Evolutionary conservation across 2,797 vertebrate species (phyloP).

Genomic region (Falco columbarius): DNA sequence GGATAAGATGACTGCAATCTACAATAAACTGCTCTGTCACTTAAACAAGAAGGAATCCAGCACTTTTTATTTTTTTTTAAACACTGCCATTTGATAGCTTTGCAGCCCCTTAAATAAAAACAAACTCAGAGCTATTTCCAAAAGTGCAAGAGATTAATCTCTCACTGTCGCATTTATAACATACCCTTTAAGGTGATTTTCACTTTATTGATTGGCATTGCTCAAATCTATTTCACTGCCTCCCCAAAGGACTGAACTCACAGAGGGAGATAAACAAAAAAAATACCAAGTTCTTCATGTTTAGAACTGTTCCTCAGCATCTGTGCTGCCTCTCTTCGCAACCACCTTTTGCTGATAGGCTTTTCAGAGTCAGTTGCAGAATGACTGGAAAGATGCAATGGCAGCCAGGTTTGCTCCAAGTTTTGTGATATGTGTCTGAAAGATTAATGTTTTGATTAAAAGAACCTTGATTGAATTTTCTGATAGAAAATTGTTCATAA

Average conservation of each 20-base stretch:
- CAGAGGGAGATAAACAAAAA: constrained; percentile 60
- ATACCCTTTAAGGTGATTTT: constrained; percentile 58
- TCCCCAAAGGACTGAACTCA: constrained; percentile 53
- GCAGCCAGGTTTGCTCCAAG: constrained; percentile 29
- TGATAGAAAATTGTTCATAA: constrained; percentile 71
- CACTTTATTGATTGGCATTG: constrained; percentile 61
- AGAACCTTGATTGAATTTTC: constrained; percentile 73
- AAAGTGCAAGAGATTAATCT: neutral
- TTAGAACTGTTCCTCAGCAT: constrained; percentile 61
- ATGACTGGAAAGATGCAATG: neutral
- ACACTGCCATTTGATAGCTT: neutral
- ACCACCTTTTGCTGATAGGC: constrained; percentile 31
- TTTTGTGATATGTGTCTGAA: constrained; percentile 65
- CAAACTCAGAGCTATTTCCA: neutral
- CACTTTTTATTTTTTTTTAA: neutral
- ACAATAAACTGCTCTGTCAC: neutral
- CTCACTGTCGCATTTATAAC: constrained; percentile 35
- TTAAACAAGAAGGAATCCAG: neutral
- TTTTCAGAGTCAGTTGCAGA: constrained; percentile 36
- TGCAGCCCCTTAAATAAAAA: neutral
- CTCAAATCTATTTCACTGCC: constrained; percentile 57
- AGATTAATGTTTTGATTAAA: constrained; percentile 78
- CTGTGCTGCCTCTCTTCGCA: constrained; percentile 17
- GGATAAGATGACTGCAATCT: neutral
- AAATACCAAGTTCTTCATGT: constrained; percentile 68